These are phyloP conservation scores for Zaprionus lachaisei DNA, from an alignment of 1,140 invertebrate genomes.

Conservation along the genomic window DNA sequence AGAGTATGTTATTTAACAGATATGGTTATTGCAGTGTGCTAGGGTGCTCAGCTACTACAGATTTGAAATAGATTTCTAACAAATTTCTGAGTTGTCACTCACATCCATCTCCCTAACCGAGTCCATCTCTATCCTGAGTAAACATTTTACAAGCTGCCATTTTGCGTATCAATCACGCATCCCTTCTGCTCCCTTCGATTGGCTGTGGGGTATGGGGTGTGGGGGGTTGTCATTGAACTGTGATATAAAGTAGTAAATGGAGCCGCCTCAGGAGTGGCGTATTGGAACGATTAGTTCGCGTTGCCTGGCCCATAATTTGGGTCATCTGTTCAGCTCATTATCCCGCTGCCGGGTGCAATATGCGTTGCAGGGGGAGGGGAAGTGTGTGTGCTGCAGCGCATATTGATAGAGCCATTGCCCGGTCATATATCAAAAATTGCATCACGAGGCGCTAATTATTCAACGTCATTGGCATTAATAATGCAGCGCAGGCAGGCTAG, in stretches of 20 bases:
- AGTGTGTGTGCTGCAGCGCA: constrained; percentile 46
- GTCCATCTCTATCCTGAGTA: neutral
- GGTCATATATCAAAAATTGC: constrained; percentile 72
- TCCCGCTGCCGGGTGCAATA: neutral
- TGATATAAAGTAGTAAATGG: neutral
- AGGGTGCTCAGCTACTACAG: too few species aligned
- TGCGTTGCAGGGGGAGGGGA: neutral
- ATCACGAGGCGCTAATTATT: constrained; percentile 70
- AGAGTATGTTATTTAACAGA: too few species aligned
- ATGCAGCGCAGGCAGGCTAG: constrained; percentile 44
- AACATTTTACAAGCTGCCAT: constrained; percentile 1
- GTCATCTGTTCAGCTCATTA: constrained; percentile 53
- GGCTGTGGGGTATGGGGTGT: neutral
- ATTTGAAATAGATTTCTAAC: too few species aligned
- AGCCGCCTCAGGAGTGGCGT: neutral
- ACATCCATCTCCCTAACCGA: neutral
- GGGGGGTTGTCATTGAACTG: neutral
- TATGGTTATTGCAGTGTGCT: too few species aligned
- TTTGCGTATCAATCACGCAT: neutral
- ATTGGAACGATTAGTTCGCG: neutral
- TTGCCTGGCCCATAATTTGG: constrained; percentile 25
- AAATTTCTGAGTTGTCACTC: neutral
- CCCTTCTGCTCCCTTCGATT: neutral
- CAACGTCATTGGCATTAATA: constrained; percentile 81
- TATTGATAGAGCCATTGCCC: constrained; percentile 70